Percentiles rank a stretch among this genome's conserved stretches.
Evolutionary conservation across 35 echinoderm and acorn worm species (phyloP).

Genomic region (Ophioderma brevispina): DNA sequence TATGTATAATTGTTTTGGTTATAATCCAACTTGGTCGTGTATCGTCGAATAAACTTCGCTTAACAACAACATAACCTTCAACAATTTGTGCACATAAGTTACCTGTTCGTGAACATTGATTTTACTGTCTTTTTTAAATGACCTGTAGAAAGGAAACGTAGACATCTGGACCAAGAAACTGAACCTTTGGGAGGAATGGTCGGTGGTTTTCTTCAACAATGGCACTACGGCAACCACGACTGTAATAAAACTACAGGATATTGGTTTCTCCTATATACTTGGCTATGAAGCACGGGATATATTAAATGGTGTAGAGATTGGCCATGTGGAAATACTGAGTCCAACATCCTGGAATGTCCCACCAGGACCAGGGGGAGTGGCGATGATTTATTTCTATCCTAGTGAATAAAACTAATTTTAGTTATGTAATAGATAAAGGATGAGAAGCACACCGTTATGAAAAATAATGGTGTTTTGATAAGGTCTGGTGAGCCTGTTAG

Average conservation of each 20-base stretch:
- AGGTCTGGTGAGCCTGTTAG: no score
- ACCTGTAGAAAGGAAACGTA: not conserved
- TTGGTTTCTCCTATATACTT: slow-evolving; percentile 1
- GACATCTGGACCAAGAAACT: not conserved
- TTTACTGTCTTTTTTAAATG: no score
- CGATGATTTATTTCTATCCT: not conserved
- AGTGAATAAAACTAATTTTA: slow-evolving; percentile 3
- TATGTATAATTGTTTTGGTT: no score
- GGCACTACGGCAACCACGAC: not conserved
- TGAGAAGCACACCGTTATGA: no score
- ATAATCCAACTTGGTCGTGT: no score
- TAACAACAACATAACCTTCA: no score
- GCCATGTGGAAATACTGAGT: not conserved
- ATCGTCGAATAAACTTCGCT: no score
- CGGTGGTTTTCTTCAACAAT: not conserved
- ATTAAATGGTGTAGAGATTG: not conserved
- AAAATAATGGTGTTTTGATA: no score
- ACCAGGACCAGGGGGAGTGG: not conserved
- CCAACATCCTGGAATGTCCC: not conserved
- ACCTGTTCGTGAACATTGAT: no score
- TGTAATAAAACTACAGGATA: not conserved
- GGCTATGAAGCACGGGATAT: not conserved
- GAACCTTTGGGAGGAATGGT: not conserved
- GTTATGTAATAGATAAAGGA: no score
- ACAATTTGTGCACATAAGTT: no score